Conservation (phyloP, 2,797 vertebrate species). For the Pseudochaenichthys georgianus region DNA sequence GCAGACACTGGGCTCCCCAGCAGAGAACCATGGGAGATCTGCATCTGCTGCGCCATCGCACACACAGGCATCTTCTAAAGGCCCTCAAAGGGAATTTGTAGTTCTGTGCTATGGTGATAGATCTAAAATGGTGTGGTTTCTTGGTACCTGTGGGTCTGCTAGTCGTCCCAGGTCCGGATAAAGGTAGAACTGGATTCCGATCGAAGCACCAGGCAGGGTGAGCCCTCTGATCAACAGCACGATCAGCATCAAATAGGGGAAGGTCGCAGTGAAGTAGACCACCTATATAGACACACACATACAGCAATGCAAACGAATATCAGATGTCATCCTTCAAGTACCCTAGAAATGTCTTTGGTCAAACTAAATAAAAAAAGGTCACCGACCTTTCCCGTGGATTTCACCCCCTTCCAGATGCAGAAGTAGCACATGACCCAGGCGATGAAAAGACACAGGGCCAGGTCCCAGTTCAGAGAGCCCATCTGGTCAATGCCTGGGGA, state of each 20-base stretch:
- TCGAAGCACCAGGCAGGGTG: conserved; percentile 91
- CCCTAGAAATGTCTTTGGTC: not conserved
- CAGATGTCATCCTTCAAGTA: conserved; percentile 23
- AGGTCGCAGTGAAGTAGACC: conserved; percentile 97
- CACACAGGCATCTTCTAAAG: conserved; percentile 18
- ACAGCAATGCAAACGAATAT: conserved; percentile 7
- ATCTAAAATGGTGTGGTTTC: not conserved
- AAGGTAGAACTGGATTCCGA: conserved; percentile 95
- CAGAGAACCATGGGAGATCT: conserved; percentile 59
- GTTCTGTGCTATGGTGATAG: not conserved
- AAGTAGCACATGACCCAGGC: conserved; percentile 98
- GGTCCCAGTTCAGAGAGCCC: conserved; percentile 94
- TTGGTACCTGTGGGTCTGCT: conserved; percentile 92
- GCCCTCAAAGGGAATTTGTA: not conserved
- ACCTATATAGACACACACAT: conserved; percentile 82
- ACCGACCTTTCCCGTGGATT: conserved; percentile 95
- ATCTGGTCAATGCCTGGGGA: conserved; percentile 93
- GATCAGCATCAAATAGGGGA: conserved; percentile 95
- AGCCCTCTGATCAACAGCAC: conserved; percentile 94
- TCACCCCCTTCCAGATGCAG: conserved; percentile 98
- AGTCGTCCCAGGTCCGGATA: conserved; percentile 95
- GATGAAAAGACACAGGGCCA: conserved; percentile 91
- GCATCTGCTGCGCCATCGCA: conserved; percentile 44
- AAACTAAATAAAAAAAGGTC: conserved; percentile 20
- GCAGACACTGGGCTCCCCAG: conserved; percentile 58